phyloP scores from a whole-genome alignment of 2,797 vertebrate species.

The Otolemur crassicaudatus region DNA sequence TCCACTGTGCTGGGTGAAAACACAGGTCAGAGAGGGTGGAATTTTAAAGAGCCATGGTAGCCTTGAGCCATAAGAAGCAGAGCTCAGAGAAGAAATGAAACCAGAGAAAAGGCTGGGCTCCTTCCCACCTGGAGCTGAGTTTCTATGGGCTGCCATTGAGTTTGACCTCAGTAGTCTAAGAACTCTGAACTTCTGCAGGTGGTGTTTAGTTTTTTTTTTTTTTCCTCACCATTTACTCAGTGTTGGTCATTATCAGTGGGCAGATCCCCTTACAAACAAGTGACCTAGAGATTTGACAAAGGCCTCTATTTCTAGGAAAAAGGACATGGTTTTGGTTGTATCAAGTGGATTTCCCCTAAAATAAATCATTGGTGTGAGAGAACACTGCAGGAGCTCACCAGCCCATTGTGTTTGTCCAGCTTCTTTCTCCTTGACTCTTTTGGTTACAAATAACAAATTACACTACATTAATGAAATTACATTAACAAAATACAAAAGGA shows the following conservation, averaged over 20 bases:
- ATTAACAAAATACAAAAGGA: neutral
- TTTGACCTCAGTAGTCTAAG: neutral
- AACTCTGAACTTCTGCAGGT: neutral
- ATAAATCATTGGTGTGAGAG: neutral
- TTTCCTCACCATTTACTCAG: neutral
- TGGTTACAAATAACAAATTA: neutral
- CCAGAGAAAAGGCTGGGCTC: neutral
- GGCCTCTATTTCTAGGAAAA: neutral
- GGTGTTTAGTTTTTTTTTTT: neutral
- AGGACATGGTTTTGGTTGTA: neutral
- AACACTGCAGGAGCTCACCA: rapidly evolving
- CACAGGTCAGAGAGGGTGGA: neutral
- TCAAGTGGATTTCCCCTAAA: neutral
- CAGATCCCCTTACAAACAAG: neutral
- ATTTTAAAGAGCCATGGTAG: neutral
- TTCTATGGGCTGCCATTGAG: neutral
- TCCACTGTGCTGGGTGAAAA: neutral
- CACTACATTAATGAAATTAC: neutral
- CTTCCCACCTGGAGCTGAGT: neutral
- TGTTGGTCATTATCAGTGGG: neutral
- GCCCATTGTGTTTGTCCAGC: neutral
- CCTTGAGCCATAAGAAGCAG: neutral
- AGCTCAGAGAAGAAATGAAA: neutral
- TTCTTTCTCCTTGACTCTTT: neutral
- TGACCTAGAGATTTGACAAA: neutral